Base-by-base conservation (phyloP, 2,797 vertebrate species). In the Sebastes minor region DNA sequence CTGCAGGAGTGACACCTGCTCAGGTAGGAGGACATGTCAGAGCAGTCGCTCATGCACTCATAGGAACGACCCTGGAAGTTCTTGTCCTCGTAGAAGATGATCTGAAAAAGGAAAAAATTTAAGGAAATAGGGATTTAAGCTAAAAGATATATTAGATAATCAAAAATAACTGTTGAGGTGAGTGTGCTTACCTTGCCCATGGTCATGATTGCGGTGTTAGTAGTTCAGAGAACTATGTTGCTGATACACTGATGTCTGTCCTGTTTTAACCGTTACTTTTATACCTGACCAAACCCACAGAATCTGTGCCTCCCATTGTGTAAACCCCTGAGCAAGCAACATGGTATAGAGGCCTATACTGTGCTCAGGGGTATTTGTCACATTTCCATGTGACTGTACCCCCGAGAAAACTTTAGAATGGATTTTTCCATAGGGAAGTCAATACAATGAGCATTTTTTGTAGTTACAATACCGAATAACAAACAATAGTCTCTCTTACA, bases 21-120 rank as follows among this genome's bases (percentile, higher is more conserved):
- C 84, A 96, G 78, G 76, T 90, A 89, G 77, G 87, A 74, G 76
- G 85, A 14, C 86, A 96, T 88, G 67, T 96, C 94, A 5, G 91
- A 73, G 65, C 92, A 91, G 80, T 96, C 95, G 20, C 85, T 90
- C 33, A 53, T 93, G 78, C 84, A 91, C 71, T 95, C 94, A 62
- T 93, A 95, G 65, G 87, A 94, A 35, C 92, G 92, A 8, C 94
- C 93, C 92, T 91, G 89, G 89, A 96, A 96, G 86, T 94, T 91
- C 53, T 68, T 94, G 22, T 96, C 95, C 87, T 96, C 95, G 68
- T 93, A 96, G 78, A 95, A 96, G 78, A 81, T 92, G 60, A 95
- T 94, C 95, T 97, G 89, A 60, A 71, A 86, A 67, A 35, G 5
- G 35, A 35, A 20, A 8, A 63, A 27, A 46, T 46, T 6, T 12